A percentile compares a stretch with the other conserved stretches of the same genome.
phyloP scores from a whole-genome alignment of 2,797 vertebrate genomes.

The Linurgus olivaceus region DNA sequence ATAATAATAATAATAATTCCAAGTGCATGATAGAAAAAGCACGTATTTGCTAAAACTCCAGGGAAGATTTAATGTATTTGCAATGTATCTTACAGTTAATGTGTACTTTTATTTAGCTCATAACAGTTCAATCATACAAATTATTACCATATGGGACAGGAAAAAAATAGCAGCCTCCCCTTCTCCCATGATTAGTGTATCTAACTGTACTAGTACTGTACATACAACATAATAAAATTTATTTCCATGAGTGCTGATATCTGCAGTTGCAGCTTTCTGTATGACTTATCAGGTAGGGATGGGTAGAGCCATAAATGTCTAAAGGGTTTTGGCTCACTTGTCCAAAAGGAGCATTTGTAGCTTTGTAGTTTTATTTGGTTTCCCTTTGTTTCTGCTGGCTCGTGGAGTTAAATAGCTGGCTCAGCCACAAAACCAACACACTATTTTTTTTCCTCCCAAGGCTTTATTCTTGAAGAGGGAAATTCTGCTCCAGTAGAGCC shows the following conservation, averaged over 20 bases:
- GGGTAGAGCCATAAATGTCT: conserved; percentile 13
- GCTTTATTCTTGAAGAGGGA: conserved; percentile 38
- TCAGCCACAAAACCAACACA: conserved; percentile 33
- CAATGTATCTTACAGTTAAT: conserved; percentile 47
- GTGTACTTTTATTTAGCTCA: conserved; percentile 48
- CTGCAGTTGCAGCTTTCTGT: background rate
- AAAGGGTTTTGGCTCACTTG: background rate
- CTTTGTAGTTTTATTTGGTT: conserved; percentile 30
- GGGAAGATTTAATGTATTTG: conserved; percentile 50
- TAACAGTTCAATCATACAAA: conserved; percentile 52
- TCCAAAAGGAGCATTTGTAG: background rate
- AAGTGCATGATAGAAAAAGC: conserved; percentile 42
- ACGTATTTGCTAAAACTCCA: conserved; percentile 41
- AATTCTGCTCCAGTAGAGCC: conserved; percentile 17
- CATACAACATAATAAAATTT: conserved; percentile 3
- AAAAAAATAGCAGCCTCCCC: conserved; percentile 37
- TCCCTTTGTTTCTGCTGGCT: conserved; percentile 47
- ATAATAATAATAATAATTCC: conserved; percentile 23
- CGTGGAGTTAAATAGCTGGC: conserved; percentile 46
- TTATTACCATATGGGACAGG: conserved; percentile 52
- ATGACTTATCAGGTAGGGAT: background rate
- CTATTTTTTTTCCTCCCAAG: background rate
- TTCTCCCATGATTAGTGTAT: conserved; percentile 5
- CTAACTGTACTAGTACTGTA: background rate
- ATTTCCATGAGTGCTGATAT: background rate